Conservation (phyloP, 1,140 invertebrate species). For the Eupristina koningsbergeri region DNA sequence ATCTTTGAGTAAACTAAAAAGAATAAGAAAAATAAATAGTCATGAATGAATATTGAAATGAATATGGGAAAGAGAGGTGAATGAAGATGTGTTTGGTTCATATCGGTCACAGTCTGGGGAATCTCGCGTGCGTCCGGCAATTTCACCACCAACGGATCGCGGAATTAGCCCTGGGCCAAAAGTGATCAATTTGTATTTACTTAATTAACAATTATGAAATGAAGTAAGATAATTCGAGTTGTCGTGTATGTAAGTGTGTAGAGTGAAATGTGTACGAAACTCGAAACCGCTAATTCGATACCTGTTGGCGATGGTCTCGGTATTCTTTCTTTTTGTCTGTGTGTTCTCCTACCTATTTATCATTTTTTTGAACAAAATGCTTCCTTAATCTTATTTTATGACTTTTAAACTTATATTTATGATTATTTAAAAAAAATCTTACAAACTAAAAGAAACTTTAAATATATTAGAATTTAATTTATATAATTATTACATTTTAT, state of each 20-base stretch:
- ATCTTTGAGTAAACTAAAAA: neutral
- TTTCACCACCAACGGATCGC: constrained; percentile 29
- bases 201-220: constrained; percentile 53
- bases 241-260: constrained; percentile 28
- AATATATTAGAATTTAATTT: no score
- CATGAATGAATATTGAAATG: no score
- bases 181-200: constrained; percentile 51
- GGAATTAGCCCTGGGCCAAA: neutral
- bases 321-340: constrained; percentile 2
- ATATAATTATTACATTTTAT: no score
- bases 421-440: neutral
- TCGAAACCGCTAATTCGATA: constrained; percentile 39
- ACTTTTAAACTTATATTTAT: neutral
- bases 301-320: neutral
- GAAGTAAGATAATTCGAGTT: constrained; percentile 51
- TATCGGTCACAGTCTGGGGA: neutral
- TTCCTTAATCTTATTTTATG: neutral
- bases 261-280: constrained; percentile 35
- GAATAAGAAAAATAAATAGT: neutral
- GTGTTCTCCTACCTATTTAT: constrained; percentile 29
- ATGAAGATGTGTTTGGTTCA: no score
- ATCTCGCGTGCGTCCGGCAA: constrained; percentile 43
- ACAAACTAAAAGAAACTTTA: no score
- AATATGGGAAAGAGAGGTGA: neutral
- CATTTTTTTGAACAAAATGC: constrained; percentile 30